phyloP scores from a whole-genome alignment of 2,113 vertebrate genomes.

The Cephalopterus ornatus region DNA sequence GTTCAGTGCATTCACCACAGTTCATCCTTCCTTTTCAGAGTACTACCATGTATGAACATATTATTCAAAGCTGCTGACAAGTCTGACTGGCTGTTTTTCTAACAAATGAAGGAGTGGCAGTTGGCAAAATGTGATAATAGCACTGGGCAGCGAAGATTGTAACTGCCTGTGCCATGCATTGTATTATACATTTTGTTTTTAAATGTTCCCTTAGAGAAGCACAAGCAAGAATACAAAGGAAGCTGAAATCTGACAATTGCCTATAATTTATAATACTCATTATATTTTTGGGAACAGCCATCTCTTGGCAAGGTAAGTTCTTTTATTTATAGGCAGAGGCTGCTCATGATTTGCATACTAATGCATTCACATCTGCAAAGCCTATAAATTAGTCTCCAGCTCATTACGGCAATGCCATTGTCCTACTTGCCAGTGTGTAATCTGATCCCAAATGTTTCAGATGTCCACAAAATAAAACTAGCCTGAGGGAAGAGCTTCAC shows the following conservation, averaged over 20 bases:
- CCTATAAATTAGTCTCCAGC: slow-evolving; percentile 44
- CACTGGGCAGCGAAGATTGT: not conserved
- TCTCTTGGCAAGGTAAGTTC: slow-evolving; percentile 29
- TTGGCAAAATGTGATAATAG: not conserved
- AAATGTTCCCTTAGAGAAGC: not conserved
- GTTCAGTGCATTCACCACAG: not conserved
- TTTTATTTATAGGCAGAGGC: slow-evolving; percentile 51
- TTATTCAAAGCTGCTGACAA: not conserved
- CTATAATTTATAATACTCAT: slow-evolving; percentile 34
- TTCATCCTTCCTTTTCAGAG: not conserved
- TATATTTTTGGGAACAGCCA: slow-evolving; percentile 20
- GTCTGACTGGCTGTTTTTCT: not conserved
- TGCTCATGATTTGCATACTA: slow-evolving; percentile 38
- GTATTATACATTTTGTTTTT: not conserved
- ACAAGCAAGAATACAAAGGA: slow-evolving; percentile 10
- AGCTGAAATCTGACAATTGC: not conserved
- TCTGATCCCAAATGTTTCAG: slow-evolving; percentile 34
- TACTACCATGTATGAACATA: not conserved
- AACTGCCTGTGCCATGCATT: not conserved
- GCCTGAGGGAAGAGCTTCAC: not conserved
- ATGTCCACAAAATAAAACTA: slow-evolving; percentile 2
- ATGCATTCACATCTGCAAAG: slow-evolving; percentile 45
- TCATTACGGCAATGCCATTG: slow-evolving; percentile 29
- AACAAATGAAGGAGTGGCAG: not conserved
- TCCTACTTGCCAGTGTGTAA: slow-evolving; percentile 8